phyloP scores from a whole-genome alignment of 2,113 vertebrate genomes.

The Rhinolophus ferrumequinum region DNA sequence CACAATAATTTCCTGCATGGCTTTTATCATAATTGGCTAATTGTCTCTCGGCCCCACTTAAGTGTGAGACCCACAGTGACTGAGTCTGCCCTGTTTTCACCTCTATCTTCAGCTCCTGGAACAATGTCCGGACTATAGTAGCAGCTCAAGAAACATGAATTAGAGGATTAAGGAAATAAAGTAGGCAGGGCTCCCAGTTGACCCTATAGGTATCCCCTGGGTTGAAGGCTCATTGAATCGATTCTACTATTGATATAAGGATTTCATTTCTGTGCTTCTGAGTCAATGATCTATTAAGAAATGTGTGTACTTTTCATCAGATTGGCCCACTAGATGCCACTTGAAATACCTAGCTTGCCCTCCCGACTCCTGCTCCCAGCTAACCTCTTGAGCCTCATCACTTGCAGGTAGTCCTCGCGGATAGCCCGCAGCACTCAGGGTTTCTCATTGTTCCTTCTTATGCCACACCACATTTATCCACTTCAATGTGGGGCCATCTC shows the following conservation, averaged over 20 bases:
- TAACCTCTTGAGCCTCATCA: not conserved
- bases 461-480: accelerated
- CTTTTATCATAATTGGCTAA: not conserved
- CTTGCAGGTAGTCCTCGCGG: not conserved
- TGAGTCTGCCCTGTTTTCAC: not conserved
- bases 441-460: not conserved
- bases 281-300: not conserved
- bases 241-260: not conserved
- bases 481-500: not conserved
- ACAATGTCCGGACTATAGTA: not conserved
- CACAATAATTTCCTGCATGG: not conserved
- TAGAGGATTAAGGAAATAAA: not conserved
- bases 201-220: not conserved
- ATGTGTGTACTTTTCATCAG: not conserved
- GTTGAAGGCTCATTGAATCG: not conserved
- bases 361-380: accelerated
- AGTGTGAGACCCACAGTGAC: not conserved
- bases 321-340: too few relatives aligned
- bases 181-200: not conserved
- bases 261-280: not conserved
- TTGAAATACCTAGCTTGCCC: not conserved
- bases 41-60: not conserved
- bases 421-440: too few relatives aligned
- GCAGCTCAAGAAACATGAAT: not conserved
- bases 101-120: not conserved